phyloP scores from a whole-genome alignment of 2,113 vertebrate genomes.

The Gobio gobio region DNA sequence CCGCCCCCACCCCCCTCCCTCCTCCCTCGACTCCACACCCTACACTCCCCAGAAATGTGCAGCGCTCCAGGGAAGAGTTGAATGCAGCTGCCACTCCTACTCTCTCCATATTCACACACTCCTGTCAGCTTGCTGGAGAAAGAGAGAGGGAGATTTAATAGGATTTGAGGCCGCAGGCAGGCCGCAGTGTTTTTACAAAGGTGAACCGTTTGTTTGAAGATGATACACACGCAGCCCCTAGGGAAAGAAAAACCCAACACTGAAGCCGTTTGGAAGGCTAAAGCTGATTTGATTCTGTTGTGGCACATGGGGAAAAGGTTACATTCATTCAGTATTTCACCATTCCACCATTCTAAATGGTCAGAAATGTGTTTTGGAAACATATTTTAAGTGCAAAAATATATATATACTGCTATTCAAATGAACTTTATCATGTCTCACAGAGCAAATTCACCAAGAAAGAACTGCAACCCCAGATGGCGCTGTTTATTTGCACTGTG shows the following conservation, averaged over 20 bases:
- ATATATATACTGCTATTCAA: neutral
- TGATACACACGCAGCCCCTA: conserved; percentile 54
- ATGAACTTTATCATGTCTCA: neutral
- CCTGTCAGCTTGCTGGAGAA: conserved; percentile 33
- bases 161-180: conserved; percentile 63
- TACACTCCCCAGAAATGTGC: conserved; percentile 42
- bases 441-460: neutral
- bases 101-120: conserved; percentile 54
- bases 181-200: conserved; percentile 59
- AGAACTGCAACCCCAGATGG: neutral
- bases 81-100: conserved; percentile 48
- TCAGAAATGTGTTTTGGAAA: neutral
- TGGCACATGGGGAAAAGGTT: conserved; percentile 35
- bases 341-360: neutral
- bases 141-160: conserved; percentile 57
- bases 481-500: conserved; percentile 41
- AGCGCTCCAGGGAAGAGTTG: conserved; percentile 38
- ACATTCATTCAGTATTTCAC: conserved; percentile 41
- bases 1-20: neutral
- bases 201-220: conserved; percentile 63
- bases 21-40: conserved; percentile 41
- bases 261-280: conserved; percentile 44
- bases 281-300: conserved; percentile 36
- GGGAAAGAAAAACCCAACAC: conserved; percentile 41
- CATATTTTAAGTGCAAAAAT: neutral